Conservation (phyloP, 2,797 vertebrate species). For the Agapornis canus region DNA sequence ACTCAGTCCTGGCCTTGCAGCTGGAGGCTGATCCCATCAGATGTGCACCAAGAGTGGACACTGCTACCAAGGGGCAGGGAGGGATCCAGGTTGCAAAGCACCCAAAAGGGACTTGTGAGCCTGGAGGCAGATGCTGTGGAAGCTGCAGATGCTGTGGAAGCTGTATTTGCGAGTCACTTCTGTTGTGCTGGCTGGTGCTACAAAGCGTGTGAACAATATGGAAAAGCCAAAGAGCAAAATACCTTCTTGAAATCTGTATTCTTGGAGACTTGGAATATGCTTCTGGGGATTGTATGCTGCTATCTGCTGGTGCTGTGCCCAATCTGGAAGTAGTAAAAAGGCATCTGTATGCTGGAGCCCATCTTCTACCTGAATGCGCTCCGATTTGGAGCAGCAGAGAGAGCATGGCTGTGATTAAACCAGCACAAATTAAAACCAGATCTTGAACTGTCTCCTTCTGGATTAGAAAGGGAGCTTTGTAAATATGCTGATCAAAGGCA, state of each 20-base stretch:
- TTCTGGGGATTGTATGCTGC: not conserved
- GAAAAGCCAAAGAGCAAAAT: not conserved
- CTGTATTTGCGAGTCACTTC: not conserved
- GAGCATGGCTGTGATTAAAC: conserved; percentile 17
- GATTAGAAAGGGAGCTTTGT: conserved; percentile 33
- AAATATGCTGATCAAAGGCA: conserved; percentile 45
- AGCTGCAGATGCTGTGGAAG: not conserved
- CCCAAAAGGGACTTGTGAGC: not conserved
- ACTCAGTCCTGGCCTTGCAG: not conserved
- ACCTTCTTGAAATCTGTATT: not conserved
- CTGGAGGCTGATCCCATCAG: not conserved
- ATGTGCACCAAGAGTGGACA: accelerated
- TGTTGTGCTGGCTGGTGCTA: not conserved
- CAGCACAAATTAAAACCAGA: conserved; percentile 16
- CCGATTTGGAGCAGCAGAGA: not conserved
- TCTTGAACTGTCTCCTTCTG: conserved; percentile 16
- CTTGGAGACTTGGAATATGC: not conserved
- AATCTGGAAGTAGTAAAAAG: not conserved
- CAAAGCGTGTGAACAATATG: not conserved
- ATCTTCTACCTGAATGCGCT: not conserved
- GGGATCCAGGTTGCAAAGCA: not conserved
- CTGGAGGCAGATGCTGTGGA: not conserved
- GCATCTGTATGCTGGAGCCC: not conserved
- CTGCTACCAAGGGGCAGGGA: not conserved
- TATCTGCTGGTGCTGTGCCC: conserved; percentile 7